phyloP scores from a whole-genome alignment of 2,113 vertebrate species.

The Riparia riparia region DNA sequence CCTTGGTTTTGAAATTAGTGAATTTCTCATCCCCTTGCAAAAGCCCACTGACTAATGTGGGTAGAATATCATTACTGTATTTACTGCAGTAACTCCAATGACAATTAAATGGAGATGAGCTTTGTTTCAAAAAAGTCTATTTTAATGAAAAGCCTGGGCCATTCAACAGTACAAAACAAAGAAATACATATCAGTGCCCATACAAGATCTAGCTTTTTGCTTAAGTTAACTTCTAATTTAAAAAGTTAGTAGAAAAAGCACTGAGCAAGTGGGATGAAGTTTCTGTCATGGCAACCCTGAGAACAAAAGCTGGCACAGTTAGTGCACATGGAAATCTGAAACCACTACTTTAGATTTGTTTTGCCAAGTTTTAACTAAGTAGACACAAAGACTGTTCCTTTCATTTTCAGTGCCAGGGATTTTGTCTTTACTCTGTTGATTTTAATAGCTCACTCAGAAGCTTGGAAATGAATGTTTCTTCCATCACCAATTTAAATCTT shows the following conservation, averaged over 20 bases:
- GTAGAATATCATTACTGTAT: neutral
- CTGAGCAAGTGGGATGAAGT: neutral
- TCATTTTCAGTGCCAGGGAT: conserved; percentile 68
- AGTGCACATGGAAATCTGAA: conserved; percentile 48
- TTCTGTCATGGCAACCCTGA: neutral
- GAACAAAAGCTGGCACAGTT: conserved; percentile 29
- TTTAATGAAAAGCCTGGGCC: neutral
- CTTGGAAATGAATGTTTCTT: conserved; percentile 65
- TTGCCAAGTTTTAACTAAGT: conserved; percentile 71
- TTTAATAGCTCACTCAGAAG: conserved; percentile 66
- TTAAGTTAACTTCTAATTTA: conserved; percentile 34
- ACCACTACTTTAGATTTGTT: conserved; percentile 29
- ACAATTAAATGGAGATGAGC: neutral
- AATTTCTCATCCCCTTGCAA: neutral
- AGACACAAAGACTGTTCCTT: conserved; percentile 58
- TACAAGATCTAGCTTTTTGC: neutral
- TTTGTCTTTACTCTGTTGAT: conserved; percentile 73
- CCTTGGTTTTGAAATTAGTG: neutral
- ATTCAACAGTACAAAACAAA: neutral
- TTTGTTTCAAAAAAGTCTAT: neutral
- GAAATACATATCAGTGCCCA: neutral
- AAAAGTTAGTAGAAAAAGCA: neutral
- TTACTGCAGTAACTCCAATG: neutral
- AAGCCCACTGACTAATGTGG: neutral
- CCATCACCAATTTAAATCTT: conserved; percentile 56